phyloP scores from a whole-genome alignment of 2,888 invertebrate genomes.

The Himalopsyche anomala region DNA sequence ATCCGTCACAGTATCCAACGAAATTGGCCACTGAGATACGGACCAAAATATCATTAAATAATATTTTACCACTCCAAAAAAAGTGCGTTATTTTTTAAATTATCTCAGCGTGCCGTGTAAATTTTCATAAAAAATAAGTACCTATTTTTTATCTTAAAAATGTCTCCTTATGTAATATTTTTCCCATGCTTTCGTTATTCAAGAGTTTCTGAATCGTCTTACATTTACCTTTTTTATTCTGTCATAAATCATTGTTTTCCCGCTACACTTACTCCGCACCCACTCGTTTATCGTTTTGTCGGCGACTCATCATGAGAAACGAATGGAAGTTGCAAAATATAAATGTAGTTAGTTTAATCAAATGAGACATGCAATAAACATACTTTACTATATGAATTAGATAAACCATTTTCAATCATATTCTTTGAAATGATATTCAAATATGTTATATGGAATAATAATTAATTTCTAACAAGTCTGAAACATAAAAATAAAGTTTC shows the following conservation, averaged over 20 bases:
- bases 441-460: too few relatives aligned
- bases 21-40: too few relatives aligned
- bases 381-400: background rate
- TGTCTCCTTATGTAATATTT: background rate
- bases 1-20: too few relatives aligned
- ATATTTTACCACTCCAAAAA: background rate
- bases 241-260: constrained; percentile 38
- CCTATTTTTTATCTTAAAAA: constrained; percentile 1
- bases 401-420: background rate
- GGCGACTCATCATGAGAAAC: constrained; percentile 31
- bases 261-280: constrained; percentile 37
- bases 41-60: too few relatives aligned
- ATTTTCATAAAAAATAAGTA: constrained; percentile 36
- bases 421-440: too few relatives aligned
- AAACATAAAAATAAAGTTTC: too few relatives aligned
- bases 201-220: constrained; percentile 35
- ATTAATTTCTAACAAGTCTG: too few relatives aligned
- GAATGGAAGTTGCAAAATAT: background rate
- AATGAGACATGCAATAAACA: constrained; percentile 29
- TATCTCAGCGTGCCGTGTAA: background rate
- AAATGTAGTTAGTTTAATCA: constrained; percentile 23
- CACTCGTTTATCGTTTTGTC: constrained; percentile 42
- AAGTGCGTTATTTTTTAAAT: background rate
- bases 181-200: constrained; percentile 22
- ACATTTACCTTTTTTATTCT: constrained; percentile 42